phyloP scores from a whole-genome alignment of 2,113 vertebrate species.

The Clarias macrocephalus region DNA sequence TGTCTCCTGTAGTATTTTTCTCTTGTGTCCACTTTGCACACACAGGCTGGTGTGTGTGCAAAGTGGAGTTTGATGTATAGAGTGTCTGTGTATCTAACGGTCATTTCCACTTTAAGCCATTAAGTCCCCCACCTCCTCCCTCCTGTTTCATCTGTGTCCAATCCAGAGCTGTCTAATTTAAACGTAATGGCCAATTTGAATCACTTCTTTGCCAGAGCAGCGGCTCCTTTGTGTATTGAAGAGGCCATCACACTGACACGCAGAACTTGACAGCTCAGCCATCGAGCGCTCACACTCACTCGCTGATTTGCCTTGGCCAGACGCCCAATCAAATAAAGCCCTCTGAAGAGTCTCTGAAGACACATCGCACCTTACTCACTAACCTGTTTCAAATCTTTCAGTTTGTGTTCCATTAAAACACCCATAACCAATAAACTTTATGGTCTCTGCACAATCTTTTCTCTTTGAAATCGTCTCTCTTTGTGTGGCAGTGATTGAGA shows the following conservation, averaged over 20 bases:
- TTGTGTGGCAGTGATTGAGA: slow-evolving; percentile 38
- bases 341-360: slow-evolving; percentile 20
- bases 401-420: slow-evolving; percentile 29
- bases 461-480: slow-evolving; percentile 29
- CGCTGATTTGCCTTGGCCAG: slow-evolving; percentile 29
- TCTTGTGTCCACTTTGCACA: not conserved
- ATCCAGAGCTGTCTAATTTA: slow-evolving; percentile 41
- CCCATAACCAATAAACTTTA: slow-evolving; percentile 20
- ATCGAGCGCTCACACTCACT: slow-evolving; percentile 18
- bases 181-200: slow-evolving; percentile 42
- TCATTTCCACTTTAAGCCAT: slow-evolving; percentile 44
- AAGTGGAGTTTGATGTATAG: slow-evolving; percentile 25
- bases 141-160: not conserved
- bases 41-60: slow-evolving; percentile 25
- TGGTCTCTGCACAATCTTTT: slow-evolving; percentile 23
- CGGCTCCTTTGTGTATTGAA: slow-evolving; percentile 33
- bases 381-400: slow-evolving; percentile 20
- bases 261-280: slow-evolving; percentile 35
- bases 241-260: slow-evolving; percentile 11
- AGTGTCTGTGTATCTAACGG: slow-evolving; percentile 28
- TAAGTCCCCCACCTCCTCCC: slow-evolving; percentile 17
- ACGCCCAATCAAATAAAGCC: slow-evolving; percentile 28
- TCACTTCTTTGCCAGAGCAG: slow-evolving; percentile 29
- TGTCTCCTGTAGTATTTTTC: not conserved
- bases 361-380: slow-evolving; percentile 25